Evolutionary conservation across 1,140 invertebrate genomes (phyloP), one percentile per base, ranked within the genome.

Genomic region (Aphelinus atriplicis): DNA sequence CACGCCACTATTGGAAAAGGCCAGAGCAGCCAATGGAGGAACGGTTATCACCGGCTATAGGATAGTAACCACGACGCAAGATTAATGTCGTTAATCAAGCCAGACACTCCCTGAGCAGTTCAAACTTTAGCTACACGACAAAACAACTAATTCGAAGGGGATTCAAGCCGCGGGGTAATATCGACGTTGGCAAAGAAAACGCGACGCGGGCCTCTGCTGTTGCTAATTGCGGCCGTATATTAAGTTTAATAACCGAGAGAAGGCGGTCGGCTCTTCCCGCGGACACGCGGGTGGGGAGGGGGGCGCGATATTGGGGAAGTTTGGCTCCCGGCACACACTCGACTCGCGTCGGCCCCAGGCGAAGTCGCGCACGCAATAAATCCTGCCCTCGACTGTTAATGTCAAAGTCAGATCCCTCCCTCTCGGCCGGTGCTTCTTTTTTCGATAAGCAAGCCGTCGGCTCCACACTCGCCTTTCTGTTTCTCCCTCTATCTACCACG

Each of bases 181-280:
- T 3, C 42, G 58, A 26, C 26, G 26, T 26, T 42, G 66, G 43
- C 7, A n/a, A 2, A 7, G 62, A 48, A 51, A 42, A 55, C 7
- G 51, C 71, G 56, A 72, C 78, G 75, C 72, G 53, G 74, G 74
- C 77, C 81, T 78, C 84, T 51, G 74, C 74, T 87, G 86, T 79
- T 82, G 78, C 85, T 87, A 87, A 87, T 87, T 86, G 85, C 85
- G 68, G 81, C 82, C 81, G 81, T 87, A 87, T 87, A 86, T 85
- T 84, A 86, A 85, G 82, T 86, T 87, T 86, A 85, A 86, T 86
- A 86, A 78, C 82, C 83, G n/a, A 51, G 3, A 26, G 58, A 4
- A 9, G 7, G 83, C 76, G 80, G 81, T 84, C 71, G 79, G 79
- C 81, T 79, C 80, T 77, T 78, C 79, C 78, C 77, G 71, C 68